A percentile compares a stretch with the other conserved stretches of the same genome.
phyloP scores from a whole-genome alignment of 2,888 invertebrate species.

The Criorhina ranunculi region DNA sequence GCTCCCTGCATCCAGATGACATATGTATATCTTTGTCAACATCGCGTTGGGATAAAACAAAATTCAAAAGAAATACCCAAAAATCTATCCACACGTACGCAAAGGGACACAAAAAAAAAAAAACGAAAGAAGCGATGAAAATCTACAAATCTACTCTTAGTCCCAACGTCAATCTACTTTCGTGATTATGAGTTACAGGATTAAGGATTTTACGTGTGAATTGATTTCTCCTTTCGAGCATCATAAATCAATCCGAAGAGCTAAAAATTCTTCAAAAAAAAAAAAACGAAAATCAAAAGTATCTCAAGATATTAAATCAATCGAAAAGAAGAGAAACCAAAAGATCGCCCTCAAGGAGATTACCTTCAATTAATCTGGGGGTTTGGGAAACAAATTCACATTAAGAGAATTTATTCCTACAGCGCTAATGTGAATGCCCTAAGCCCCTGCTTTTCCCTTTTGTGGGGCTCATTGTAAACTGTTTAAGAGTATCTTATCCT shows the following conservation, averaged over 20 bases:
- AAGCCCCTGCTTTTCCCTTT: background rate
- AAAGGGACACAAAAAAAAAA: constrained; percentile 14
- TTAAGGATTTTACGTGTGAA: constrained; percentile 70
- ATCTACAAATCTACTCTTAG: constrained; percentile 56
- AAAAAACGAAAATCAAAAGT: background rate
- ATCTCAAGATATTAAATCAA: constrained; percentile 49
- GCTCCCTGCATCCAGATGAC: constrained; percentile 44
- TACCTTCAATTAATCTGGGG: constrained; percentile 65
- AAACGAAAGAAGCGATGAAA: constrained; percentile 38
- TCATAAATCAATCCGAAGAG: constrained; percentile 59
- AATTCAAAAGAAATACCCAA: constrained; percentile 30
- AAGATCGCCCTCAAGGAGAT: constrained; percentile 57
- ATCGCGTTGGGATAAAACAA: constrained; percentile 68
- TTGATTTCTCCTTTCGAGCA: constrained; percentile 57
- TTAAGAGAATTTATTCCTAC: constrained; percentile 1
- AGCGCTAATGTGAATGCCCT: background rate
- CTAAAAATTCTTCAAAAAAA: constrained; percentile 36
- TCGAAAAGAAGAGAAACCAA: constrained; percentile 6
- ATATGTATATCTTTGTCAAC: constrained; percentile 74
- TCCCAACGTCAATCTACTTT: constrained; percentile 63
- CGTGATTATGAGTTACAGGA: constrained; percentile 76
- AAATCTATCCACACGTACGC: background rate
- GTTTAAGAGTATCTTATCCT: background rate
- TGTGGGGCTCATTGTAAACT: background rate
- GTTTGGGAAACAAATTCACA: constrained; percentile 21